Conservation (phyloP, 2,888 invertebrate genomes). For the Eurytoma adleriae region DNA sequence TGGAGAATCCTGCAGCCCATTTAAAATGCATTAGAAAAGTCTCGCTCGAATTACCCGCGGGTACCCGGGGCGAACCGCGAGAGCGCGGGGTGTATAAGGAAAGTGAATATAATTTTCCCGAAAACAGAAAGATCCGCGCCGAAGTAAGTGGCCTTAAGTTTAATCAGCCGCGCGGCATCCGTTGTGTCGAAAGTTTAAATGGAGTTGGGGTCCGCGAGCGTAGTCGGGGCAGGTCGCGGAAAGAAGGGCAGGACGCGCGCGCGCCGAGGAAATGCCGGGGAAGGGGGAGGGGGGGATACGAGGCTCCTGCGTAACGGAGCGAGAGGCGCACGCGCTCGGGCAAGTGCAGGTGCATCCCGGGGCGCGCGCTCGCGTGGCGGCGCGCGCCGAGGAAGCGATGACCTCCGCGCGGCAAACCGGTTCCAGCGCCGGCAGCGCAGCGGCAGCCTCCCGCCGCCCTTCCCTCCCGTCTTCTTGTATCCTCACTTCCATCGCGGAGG, state of each 20-base stretch:
- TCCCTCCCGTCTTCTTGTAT: slow-evolving; percentile 19
- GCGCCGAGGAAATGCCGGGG: background rate
- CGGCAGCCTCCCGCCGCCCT: background rate
- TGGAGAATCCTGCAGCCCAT: too few relatives aligned
- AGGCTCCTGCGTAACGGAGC: slow-evolving; percentile 23
- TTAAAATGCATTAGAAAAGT: too few relatives aligned
- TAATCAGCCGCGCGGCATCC: background rate
- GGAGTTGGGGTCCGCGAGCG: too few relatives aligned
- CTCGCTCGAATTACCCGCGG: too few relatives aligned
- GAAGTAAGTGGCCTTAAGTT: background rate
- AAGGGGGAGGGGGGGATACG: slow-evolving; percentile 15
- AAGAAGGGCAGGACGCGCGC: slow-evolving; percentile 5
- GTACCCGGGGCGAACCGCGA: too few relatives aligned
- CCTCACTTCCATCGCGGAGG: slow-evolving; percentile 10
- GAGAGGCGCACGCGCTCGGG: slow-evolving; percentile 25
- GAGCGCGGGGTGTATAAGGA: too few relatives aligned
- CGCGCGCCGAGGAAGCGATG: slow-evolving; percentile 48
- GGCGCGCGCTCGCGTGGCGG: slow-evolving; percentile 71
- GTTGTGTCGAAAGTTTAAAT: background rate
- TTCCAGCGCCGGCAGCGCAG: slow-evolving; percentile 4
- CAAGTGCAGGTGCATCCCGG: slow-evolving; percentile 71
- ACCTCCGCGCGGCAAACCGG: slow-evolving; percentile 36
- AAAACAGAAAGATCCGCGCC: too few relatives aligned
- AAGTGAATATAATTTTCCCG: too few relatives aligned
- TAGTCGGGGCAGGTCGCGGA: background rate